Percentiles rank a stretch among this genome's conserved stretches.
Conservation (phyloP, 2,113 vertebrate species). For the zebrafish (Danio rerio) region DNA sequence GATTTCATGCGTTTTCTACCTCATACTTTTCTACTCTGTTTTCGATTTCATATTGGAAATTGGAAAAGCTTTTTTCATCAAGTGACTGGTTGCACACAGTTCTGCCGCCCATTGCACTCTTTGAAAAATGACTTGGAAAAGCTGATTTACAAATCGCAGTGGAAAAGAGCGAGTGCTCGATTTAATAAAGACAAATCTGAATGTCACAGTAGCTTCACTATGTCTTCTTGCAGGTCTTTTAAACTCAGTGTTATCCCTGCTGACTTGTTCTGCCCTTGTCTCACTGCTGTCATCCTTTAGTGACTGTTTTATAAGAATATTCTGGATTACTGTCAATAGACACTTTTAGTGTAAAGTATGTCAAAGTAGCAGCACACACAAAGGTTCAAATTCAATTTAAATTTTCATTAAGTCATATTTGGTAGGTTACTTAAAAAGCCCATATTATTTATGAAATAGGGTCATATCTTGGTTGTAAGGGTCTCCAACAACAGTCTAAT, state of each 20-base stretch:
- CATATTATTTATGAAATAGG: no score
- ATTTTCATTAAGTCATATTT: no score
- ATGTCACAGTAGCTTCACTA: not conserved
- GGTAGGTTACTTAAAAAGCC: no score
- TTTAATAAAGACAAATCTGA: constrained; percentile 6
- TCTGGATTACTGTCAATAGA: not conserved
- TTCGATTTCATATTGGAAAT: constrained; percentile 7
- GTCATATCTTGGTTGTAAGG: no score
- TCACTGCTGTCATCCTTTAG: not conserved
- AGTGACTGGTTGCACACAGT: not conserved
- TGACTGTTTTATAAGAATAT: not conserved
- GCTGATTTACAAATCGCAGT: not conserved
- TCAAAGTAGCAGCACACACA: no score
- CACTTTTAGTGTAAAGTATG: no score
- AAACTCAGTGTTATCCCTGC: not conserved
- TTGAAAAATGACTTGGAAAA: not conserved
- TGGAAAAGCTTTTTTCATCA: constrained; percentile 20
- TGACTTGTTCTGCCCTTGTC: not conserved
- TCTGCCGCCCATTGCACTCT: not conserved
- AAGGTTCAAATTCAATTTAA: no score
- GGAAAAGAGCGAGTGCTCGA: not conserved
- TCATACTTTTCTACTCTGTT: constrained; percentile 4
- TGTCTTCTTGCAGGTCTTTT: constrained; percentile 1
- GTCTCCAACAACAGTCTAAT: no score
- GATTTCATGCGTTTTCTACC: not conserved